Base-by-base conservation (phyloP, 1,140 invertebrate genomes). In the Drosophila willistoni region DNA sequence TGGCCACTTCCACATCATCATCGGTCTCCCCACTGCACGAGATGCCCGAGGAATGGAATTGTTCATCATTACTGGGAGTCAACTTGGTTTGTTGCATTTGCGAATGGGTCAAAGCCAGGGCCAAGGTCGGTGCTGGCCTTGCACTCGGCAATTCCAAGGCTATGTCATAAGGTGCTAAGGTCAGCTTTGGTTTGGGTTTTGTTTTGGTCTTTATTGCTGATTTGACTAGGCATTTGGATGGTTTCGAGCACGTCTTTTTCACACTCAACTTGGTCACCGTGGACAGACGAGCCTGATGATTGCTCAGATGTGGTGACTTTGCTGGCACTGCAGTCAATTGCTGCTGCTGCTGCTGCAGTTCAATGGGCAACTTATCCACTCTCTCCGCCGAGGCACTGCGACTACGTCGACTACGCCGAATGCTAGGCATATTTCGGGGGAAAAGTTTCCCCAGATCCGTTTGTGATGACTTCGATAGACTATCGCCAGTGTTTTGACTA, bases 371-470 rank as follows among this genome's bases (percentile, higher is more conserved):
- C 59, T 19, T 63, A 12, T 60, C 34, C 39, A 55, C 73, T 6
- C 73, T 17, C 22, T 86, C 82, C 0, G 60, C 68, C 0, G 79
- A 82, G 6, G 73, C 62, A 9, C 71, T 77, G 5, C 90, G 69
- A 0, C 29, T 29, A 6, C 90, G 57, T 0, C 90, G 83, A 68
- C 90, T 91, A 12, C 90, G 71, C 0, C 90, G 66, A 25, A 91
- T 91, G 70, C 90, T 91, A 25, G 90, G 90, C 90, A 91, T 91
- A 51, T 91, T 91, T n/a, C 90, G 78, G 39, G 90, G 90, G 71
- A 91, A 91, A 33, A 91, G 71, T 64, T 90, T 91, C 44, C 90
- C 68, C 14, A 59, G 61, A 54, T 91, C 90, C 62, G 79, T 77
- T 62, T 87, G 83, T 2, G 84, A 89, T 14, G 73, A 84, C 47